phyloP scores from a whole-genome alignment of 2,888 invertebrate genomes.

The Anarsia innoxiella region DNA sequence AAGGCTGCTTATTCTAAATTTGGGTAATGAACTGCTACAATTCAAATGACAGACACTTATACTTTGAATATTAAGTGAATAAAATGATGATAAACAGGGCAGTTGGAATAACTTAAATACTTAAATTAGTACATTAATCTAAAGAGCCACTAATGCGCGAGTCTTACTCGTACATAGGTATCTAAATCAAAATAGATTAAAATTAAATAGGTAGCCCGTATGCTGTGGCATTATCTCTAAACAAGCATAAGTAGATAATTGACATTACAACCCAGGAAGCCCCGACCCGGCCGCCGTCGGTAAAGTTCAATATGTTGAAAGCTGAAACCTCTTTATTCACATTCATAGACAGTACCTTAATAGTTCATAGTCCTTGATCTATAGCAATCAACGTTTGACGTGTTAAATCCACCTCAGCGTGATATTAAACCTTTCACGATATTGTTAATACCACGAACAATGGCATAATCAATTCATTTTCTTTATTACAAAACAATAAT shows the following conservation, averaged over 20 bases:
- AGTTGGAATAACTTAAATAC: too few species aligned
- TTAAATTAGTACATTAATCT: too few species aligned
- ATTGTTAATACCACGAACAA: constrained; percentile 5
- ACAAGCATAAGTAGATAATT: too few species aligned
- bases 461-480: neutral
- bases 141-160: too few species aligned
- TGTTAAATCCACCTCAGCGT: constrained; percentile 11
- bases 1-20: constrained; percentile 14
- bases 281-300: too few species aligned
- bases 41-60: constrained; percentile 3
- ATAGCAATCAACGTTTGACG: constrained; percentile 29
- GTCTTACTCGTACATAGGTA: too few species aligned
- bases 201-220: too few species aligned
- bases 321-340: constrained; percentile 10
- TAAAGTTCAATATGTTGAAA: too few species aligned
- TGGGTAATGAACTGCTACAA: constrained; percentile 10
- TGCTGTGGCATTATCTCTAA: too few species aligned
- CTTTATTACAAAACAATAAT: neutral
- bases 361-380: constrained; percentile 47
- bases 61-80: neutral
- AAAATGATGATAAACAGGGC: too few species aligned
- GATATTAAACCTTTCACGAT: constrained; percentile 16
- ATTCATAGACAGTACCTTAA: constrained; percentile 4
- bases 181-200: too few species aligned
- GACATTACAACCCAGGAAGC: too few species aligned